Conservation (phyloP, 1,140 invertebrate species). For the Zaprionus kolodkinae region DNA sequence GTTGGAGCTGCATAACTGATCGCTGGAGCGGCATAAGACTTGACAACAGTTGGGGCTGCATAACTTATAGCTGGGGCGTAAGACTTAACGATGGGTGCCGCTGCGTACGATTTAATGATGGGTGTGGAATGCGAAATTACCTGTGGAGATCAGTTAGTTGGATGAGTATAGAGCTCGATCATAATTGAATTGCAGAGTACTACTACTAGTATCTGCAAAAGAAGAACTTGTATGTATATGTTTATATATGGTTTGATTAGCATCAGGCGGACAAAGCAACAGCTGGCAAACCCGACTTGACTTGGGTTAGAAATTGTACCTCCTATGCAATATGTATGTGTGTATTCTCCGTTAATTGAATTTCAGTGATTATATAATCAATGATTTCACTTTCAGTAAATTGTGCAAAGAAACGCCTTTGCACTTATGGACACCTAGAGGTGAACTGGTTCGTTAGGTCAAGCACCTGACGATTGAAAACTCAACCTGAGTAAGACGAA, state of each 20-base stretch:
- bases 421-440: not conserved
- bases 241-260: too few species aligned
- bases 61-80: conserved; percentile 69
- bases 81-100: conserved; percentile 55
- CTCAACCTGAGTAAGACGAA: not conserved
- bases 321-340: not conserved
- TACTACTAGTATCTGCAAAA: not conserved
- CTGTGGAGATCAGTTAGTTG: conserved; percentile 1
- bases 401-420: not conserved
- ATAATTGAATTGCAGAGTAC: not conserved
- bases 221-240: not conserved
- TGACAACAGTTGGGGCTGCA: conserved; percentile 64
- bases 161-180: not conserved
- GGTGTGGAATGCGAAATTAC: conserved; percentile 61
- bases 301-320: not conserved
- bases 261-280: not conserved
- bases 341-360: not conserved
- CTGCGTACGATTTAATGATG: conserved; percentile 48
- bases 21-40: conserved; percentile 63
- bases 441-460: not conserved
- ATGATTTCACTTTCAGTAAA: not conserved
- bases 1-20: conserved; percentile 54
- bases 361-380: not conserved
- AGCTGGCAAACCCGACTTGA: not conserved
- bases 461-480: not conserved